Evolutionary conservation across 1,140 invertebrate genomes (phyloP), one percentile per base, ranked within the genome.

Genomic region (Calycopis cecrops): DNA sequence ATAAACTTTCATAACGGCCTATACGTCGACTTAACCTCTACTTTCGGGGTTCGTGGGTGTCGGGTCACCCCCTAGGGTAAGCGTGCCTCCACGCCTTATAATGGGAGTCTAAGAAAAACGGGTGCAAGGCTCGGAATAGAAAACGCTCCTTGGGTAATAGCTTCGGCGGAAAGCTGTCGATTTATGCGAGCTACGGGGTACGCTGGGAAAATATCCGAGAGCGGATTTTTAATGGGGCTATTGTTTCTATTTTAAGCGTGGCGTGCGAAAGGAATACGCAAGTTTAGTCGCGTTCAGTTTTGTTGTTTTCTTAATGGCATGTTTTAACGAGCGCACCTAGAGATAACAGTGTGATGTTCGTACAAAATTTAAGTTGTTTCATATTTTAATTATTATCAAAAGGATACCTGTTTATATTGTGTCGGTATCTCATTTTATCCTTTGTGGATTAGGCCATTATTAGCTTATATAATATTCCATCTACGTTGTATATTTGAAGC

Each of bases 1-100:
- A 86, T 87, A 87, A 85, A 87, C 79, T 87, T 87, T 85, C 76
- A 82, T 79, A 87, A 87, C 73, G 81, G 80, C 79, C 84, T 83
- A 87, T 87, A 87, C 81, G 84, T 87, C 84, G 84, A 79, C 76
- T 85, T 81, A 85, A 81, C 79, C 81, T 81, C 79, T 81, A 81
- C 79, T 81, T 84, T 81, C 64, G 75, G 78, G 74, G 61, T 34
- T 53, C 52, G 37, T 33, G 48, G 48, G 48, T 50, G 33, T 50
- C 14, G 62, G 63, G 64, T 53, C 52, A 35, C 63, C 66, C 62
- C 56, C 51, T 61, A 54, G 47, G 55, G 21, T 52, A 57, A 59
- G 52, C 58, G 58, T 63, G 62, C 67, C 62, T 68, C 71, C 69
- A 63, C 71, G 66, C 59, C 76, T 81, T 83, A 81, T 85, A 83